Base-by-base conservation (phyloP, 2,888 invertebrate species). In the Idaea aversata region DNA sequence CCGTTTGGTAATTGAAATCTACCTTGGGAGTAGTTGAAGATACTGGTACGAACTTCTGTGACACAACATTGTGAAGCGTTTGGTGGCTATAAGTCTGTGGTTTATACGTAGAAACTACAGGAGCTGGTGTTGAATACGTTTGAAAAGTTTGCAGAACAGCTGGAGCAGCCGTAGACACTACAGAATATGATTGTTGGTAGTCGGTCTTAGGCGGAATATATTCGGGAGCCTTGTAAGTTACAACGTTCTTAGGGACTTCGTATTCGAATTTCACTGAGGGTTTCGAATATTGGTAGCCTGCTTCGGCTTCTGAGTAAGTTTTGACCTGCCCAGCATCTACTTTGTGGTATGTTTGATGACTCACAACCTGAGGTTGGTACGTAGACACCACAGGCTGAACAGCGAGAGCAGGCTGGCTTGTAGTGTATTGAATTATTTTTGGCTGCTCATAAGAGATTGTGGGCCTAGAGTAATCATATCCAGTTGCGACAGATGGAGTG, bases 31-130 rank as follows among this genome's bases (percentile, higher is more conserved):
- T 68, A 57, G 90, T 88, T 15, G 88, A 80, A 5, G 84, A 84
- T 15, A 86, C 80, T 61, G 84, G 82, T 35, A 81, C 67, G 67
- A 79, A 75, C 16, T 82, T 79, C 66, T 84, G 82, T n/a, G 80
- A 67, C 66, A 88, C 82, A 58, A 86, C 74, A 71, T 88, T 87
- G 65, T 93, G 91, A 65, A 88, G 76, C 1, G 86, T 86, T 77
- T 90, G 86, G 13, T 91, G 90, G 64, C 85, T 89, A 71, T 85
- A 89, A 1, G 82, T 72, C 60, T 88, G 87, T 16, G 90, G 89
- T 64, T 77, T 81, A 63, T 88, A 88, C 0, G 88, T 86, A 0
- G 90, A 82, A 34, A 80, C 76, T 15, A 81, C 77, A 1, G 88
- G 84, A 0, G 81, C 74, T 57, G 86, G 76, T 36, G 87, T 85